Evolutionary conservation across 2,797 vertebrate genomes (phyloP), one percentile per base, ranked within the genome.

Genomic region (Chelmon rostratus): DNA sequence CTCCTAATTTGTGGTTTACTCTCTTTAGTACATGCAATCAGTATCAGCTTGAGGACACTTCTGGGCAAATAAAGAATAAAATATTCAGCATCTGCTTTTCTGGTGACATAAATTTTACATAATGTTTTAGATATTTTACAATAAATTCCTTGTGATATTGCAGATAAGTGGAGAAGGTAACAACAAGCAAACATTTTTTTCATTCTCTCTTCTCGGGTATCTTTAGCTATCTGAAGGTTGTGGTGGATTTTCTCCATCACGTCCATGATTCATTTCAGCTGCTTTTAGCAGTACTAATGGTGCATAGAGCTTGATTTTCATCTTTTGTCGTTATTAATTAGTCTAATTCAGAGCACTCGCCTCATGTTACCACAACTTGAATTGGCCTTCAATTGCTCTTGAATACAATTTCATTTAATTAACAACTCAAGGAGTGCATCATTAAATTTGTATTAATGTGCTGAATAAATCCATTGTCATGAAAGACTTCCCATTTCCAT

Each of bases 321-420:
- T 88, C 78, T 78, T 90, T 85, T 86, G 70, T 87, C 25, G 1
- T 64, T 68, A 82, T 79, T 89, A 89, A 91, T 91, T 90, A 88
- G 65, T 81, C 73, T 79, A 77, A 89, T 91, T 88, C 83, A 81
- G 75, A 91, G 76, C 79, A 40, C 76, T 90, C 50, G n/a, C 70
- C 79, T 91, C 73, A 38, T 89, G 71, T 91, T 89, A 84, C 85
- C 71, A 82, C 66, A 88, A 82, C 78, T 82, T 81, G 62, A 92
- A 89, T 78, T 81, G 82, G 81, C 73, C 86, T 81, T 85, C 81
- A 88, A 78, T 86, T 86, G 84, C 83, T 91, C 82, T 88, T 86
- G 73, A 89, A 85, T 78, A 82, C 83, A 69, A 75, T 91, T 87
- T 85, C 40, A 91, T 91, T 90, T 88, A 81, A 90, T 92, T 90